These are phyloP conservation scores for Calliopsis andreniformis DNA, from an alignment of 1,140 invertebrate species.

Conservation along the genomic window DNA sequence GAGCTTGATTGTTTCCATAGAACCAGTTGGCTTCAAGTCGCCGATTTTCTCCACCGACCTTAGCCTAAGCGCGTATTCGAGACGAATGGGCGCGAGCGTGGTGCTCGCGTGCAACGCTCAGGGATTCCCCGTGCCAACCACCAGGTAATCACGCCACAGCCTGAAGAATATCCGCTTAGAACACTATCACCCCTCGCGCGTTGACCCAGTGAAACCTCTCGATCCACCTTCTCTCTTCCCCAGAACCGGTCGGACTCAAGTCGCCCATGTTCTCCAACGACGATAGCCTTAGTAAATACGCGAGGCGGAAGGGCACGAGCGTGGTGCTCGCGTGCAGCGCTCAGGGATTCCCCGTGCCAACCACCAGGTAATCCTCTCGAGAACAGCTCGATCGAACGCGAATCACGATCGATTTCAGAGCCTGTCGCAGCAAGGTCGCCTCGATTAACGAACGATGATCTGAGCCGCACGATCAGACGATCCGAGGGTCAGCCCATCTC, in stretches of 20 bases:
- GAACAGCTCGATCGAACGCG: neutral
- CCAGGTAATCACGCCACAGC: constrained; percentile 62
- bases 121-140: constrained; percentile 85
- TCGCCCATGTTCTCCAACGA: constrained; percentile 84
- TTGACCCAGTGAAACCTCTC: too few species aligned
- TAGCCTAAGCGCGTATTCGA: constrained; percentile 81
- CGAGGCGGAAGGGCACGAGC: constrained; percentile 73
- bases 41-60: constrained; percentile 85
- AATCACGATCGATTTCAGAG: constrained; percentile 81
- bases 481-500: constrained; percentile 72
- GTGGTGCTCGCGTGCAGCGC: constrained; percentile 84
- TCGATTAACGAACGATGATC: constrained; percentile 87
- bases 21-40: constrained; percentile 86
- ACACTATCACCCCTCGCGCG: neutral
- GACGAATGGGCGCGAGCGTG: constrained; percentile 76
- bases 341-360: constrained; percentile 85
- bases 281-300: constrained; percentile 82
- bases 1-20: constrained; percentile 78
- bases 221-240: constrained; percentile 65
- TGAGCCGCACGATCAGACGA: constrained; percentile 83
- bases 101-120: constrained; percentile 85
- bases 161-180: neutral
- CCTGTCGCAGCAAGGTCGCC: constrained; percentile 89
- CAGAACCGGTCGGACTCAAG: constrained; percentile 87
- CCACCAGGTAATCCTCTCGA: constrained; percentile 82